Evolutionary conservation across 2,113 vertebrate species (phyloP).

Genomic region (Dendrocopos noguchii): DNA sequence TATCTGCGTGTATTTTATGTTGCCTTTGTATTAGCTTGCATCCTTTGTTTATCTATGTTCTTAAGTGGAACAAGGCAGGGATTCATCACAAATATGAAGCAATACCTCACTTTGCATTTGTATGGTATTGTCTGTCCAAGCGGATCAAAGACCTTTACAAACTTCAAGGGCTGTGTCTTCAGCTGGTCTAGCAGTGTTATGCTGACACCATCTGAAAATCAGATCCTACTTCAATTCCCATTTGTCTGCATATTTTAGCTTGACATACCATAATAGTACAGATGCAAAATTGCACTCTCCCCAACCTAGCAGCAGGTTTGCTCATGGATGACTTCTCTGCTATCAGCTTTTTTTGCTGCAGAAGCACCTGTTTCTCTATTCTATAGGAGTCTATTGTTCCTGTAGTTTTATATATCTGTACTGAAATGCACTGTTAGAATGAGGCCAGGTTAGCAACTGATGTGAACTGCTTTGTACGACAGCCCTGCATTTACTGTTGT

Average conservation of each 20-base stretch:
- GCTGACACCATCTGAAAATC: constrained; percentile 42
- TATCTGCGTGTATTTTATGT: background rate
- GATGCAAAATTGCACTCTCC: background rate
- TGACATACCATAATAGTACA: background rate
- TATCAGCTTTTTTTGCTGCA: background rate
- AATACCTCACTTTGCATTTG: constrained; percentile 25
- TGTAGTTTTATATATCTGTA: background rate
- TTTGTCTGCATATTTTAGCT: background rate
- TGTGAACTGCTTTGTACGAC: background rate
- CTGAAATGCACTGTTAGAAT: background rate
- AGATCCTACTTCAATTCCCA: background rate
- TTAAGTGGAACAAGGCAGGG: constrained; percentile 9
- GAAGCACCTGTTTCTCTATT: background rate
- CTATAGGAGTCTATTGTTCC: background rate
- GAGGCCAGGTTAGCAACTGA: background rate
- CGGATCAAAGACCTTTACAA: constrained; percentile 8
- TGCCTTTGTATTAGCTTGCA: background rate
- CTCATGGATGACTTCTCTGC: background rate
- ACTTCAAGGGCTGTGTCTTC: background rate
- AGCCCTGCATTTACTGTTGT: background rate
- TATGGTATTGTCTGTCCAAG: background rate
- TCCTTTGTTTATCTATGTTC: constrained; percentile 13
- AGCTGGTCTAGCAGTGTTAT: background rate
- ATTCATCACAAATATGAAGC: background rate
- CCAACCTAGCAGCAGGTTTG: background rate